Evolutionary conservation across 2,113 vertebrate species (phyloP), one percentile per base, ranked within the genome.

Genomic region (Helogale parvula): DNA sequence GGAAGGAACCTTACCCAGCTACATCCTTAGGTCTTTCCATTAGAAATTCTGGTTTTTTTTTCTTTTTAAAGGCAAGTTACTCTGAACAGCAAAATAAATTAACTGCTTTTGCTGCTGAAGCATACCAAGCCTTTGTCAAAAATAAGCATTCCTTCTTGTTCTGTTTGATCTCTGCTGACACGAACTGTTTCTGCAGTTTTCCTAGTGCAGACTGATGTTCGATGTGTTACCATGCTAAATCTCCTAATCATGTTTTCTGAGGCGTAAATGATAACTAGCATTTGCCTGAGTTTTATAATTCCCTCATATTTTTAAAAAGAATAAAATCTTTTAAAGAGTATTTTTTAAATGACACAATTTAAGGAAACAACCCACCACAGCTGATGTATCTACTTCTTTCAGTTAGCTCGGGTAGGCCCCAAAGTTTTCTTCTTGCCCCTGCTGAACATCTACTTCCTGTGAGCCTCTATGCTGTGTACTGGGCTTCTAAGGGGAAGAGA

Each of bases 251-350:
- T 52, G 25, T 93, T 95, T 86, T 74, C 83, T 77, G 93, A 83
- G 87, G 54, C 83, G 79, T 57, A 84, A 66, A 93, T 90, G 91
- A 93, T 95, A 94, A 93, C 96, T 83, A 90, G 84, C 74, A 95
- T 88, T 96, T 96, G 81, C 23, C 83, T 86, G 41, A 35, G 52
- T 69, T 96, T 96, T 79, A 41, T 25, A 85, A 91, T 79, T 60
- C 25, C 9, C 54, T 96, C 84, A 60, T 35, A 71, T 95, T 96
- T 95, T 86, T 14, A 52, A 96, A 91, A 88, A 82, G 76, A 95
- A 47, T 82, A 79, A 90, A 90, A 90, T 94, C 85, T 91, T 88
- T 91, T 69, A 82, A 82, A 92, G 41, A 86, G 74, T 89, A 72
- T 90, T 83, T 87, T 93, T 60, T 9, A 90, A 95, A 95, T 31